Base-by-base conservation (phyloP, 2,113 vertebrate species). In the Tenrec ecaudatus region DNA sequence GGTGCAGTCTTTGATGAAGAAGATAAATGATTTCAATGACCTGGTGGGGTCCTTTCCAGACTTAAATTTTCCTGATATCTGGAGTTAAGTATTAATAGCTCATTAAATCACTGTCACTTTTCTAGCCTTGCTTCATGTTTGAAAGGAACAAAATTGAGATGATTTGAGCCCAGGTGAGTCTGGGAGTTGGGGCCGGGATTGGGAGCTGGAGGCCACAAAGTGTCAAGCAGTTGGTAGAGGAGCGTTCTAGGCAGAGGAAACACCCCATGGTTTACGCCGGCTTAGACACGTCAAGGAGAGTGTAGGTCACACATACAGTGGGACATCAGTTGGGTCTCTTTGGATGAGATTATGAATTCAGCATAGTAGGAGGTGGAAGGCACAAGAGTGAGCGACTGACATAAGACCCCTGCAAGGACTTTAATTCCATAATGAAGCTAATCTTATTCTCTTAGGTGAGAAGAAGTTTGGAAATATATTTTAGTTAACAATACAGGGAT, bases 1-100 rank as follows among this genome's bases (percentile, higher is more conserved):
- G 86, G 94, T 97, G 62, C 69, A 64, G 91, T 94, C 96, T 96
- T 95, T 94, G 94, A 96, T 93, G 94, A 94, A 86, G 87, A 93
- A 97, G 94, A 97, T 75, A 83, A 95, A 96, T 71, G 40, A 58
- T 77, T n/a, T n/a, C 20, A 3, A 73, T 94, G 96, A 95, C 97
- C 93, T 68, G 62, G 11, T 20, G 86, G 76, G 69, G 83, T 83
- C 80, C 83, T 92, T 94, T 22, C 17, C 68, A 83, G 77, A 57
- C 76, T 88, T 97, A 97, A 97, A 97, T 97, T 95, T 92, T 80
- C 31, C 90, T 86, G 92, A 86, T 95, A 93, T 91, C 90, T 90
- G 81, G 88, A 94, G 89, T 91, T 95, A 94, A 92, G 92, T 95
- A 96, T 97, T 96, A 96, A 95, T 86, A 94, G 94, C 88, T 80